Percentiles rank a stretch among this genome's conserved stretches.
Evolutionary conservation across 2,888 invertebrate genomes (phyloP).

Genomic region (Phrixothrix hirtus): DNA sequence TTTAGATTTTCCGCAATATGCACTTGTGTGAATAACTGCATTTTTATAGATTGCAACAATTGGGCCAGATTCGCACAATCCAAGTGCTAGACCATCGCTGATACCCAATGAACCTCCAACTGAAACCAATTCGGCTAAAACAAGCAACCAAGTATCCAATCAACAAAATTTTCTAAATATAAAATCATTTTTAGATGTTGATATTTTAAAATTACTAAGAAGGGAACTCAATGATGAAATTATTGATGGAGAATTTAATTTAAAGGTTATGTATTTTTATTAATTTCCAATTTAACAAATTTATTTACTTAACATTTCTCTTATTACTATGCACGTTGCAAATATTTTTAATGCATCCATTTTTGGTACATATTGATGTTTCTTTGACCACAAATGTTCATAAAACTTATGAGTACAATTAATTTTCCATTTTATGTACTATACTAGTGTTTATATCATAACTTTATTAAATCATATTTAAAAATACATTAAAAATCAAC

Average conservation of each 20-base stretch:
- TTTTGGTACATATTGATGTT: too few relatives aligned
- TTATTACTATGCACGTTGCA: neutral
- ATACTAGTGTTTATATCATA: too few relatives aligned
- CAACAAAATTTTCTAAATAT: conserved; percentile 38
- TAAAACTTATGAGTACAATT: too few relatives aligned
- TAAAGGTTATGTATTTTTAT: too few relatives aligned
- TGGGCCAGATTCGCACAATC: conserved; percentile 65
- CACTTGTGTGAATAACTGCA: neutral
- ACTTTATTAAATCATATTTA: too few relatives aligned
- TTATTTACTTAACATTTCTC: too few relatives aligned
- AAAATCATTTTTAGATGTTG: conserved; percentile 61
- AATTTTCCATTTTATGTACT: too few relatives aligned
- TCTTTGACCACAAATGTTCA: too few relatives aligned
- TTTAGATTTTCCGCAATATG: conserved; percentile 42
- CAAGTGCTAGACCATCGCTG: conserved; percentile 68
- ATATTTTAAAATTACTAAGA: conserved; percentile 67
- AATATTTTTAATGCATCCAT: too few relatives aligned
- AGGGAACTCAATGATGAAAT: conserved; percentile 69
- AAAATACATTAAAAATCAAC: too few relatives aligned
- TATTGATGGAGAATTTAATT: conserved; percentile 71
- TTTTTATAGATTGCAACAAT: conserved; percentile 37
- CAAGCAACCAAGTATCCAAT: neutral
- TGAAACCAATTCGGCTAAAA: neutral
- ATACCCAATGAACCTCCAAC: conserved; percentile 54
- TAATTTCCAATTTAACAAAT: too few relatives aligned